phyloP scores from a whole-genome alignment of 1,140 invertebrate genomes.

The Drosophila subpulchrella region DNA sequence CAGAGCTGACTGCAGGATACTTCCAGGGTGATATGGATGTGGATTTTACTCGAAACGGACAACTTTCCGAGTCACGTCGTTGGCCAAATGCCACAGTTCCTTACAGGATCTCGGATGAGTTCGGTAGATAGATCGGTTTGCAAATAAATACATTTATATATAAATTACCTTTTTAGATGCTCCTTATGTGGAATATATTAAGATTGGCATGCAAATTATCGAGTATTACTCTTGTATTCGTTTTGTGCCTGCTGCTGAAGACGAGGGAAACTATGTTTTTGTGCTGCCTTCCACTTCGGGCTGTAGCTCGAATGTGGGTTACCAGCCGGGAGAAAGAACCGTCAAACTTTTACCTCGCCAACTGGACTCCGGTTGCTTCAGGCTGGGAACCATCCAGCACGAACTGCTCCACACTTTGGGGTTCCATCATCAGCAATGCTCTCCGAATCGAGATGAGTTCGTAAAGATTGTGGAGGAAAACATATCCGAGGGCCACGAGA shows the following conservation, averaged over 20 bases:
- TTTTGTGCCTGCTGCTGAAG: slow-evolving; percentile 53
- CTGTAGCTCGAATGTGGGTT: slow-evolving; percentile 85
- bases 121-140: slow-evolving; percentile 6
- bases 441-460: slow-evolving; percentile 89
- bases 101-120: slow-evolving; percentile 64
- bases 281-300: slow-evolving; percentile 49
- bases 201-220: slow-evolving; percentile 64
- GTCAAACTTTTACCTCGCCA: slow-evolving; percentile 54
- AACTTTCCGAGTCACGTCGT: slow-evolving; percentile 13
- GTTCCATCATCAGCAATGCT: slow-evolving; percentile 90
- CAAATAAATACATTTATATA: too few relatives aligned
- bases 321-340: slow-evolving; percentile 85
- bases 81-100: slow-evolving; percentile 84
- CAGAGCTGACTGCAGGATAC: slow-evolving; percentile 61
- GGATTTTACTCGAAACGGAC: slow-evolving; percentile 40
- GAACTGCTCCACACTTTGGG: slow-evolving; percentile 89
- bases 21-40: slow-evolving; percentile 67
- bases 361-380: slow-evolving; percentile 73
- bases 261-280: slow-evolving; percentile 36
- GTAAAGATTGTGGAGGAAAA: slow-evolving; percentile 89
- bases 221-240: slow-evolving; percentile 80
- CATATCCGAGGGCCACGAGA: slow-evolving; percentile 86
- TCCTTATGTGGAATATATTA: slow-evolving; percentile 41
- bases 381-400: slow-evolving; percentile 87
- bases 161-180: slow-evolving; percentile 1